phyloP scores from a whole-genome alignment of 2,797 vertebrate genomes.

The Brotula barbata region DNA sequence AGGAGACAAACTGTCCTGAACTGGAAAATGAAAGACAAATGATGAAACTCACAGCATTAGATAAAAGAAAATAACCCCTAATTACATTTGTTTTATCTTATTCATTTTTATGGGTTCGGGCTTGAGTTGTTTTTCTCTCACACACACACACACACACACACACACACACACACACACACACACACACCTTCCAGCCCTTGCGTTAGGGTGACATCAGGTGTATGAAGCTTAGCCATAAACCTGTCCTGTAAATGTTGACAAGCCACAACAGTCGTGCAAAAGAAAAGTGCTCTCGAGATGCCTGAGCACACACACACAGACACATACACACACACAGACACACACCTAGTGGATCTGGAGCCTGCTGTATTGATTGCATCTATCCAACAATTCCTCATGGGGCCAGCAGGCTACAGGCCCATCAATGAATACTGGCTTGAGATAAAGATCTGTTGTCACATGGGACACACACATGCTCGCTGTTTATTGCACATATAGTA shows the following conservation, averaged over 20 bases:
- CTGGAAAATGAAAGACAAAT: too few species aligned
- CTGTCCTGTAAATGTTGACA: neutral
- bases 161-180: too few species aligned
- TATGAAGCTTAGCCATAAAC: too few species aligned
- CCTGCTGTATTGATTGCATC: conserved; percentile 59
- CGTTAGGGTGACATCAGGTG: too few species aligned
- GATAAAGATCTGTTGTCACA: conserved; percentile 53
- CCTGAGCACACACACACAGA: conserved; percentile 20
- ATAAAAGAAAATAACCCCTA: too few species aligned
- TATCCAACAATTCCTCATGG: conserved; percentile 56
- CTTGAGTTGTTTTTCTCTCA: too few species aligned
- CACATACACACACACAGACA: conserved; percentile 21
- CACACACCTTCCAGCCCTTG: too few species aligned
- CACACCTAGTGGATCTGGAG: conserved; percentile 24
- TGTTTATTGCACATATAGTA: neutral
- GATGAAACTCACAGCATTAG: too few species aligned
- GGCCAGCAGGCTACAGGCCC: conserved; percentile 58
- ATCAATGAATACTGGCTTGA: conserved; percentile 59
- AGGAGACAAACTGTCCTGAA: too few species aligned
- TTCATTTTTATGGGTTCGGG: too few species aligned
- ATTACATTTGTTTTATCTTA: too few species aligned
- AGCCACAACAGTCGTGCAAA: conserved; percentile 3
- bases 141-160: too few species aligned
- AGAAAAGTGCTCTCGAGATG: conserved; percentile 28
- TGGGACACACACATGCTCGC: conserved; percentile 10